Base-by-base conservation (phyloP, 2,888 invertebrate species). In the Torymus tubicola region DNA sequence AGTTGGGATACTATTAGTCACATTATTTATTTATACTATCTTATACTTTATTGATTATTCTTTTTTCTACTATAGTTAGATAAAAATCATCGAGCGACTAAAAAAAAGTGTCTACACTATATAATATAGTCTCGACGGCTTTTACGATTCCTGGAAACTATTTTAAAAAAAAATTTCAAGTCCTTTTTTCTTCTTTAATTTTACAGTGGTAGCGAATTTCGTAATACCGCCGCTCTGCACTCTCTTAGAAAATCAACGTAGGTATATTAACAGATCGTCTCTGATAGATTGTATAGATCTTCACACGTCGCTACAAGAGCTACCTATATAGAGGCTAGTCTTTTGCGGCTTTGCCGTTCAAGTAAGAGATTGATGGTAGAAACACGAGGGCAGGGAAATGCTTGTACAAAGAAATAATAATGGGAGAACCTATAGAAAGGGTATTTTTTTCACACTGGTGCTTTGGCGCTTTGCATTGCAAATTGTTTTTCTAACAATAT, bases 401-500 rank as follows among this genome's bases (percentile, higher is more conserved):
- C 64, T 55, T 64, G 16, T 16, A 42, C 50, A 12, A 69, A 24
- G 52, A 57, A 57, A n/a, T 57, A 55, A 14, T n/a, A 55, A 69
- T 18, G 16, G 14, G 14, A n/a, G 31, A 14, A 31, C 11, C 13
- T 64, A 31, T 64, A 31, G 16, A n/a, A 16, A n/a, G 42, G 50
- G 69, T 73, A 50, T 58, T 73, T 60, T 21, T 50, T 42, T 42
- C 42, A 58, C 71, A 18, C n/a, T 60, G 75, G 78, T 78, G 76
- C 75, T 79, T 81, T 79, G 53, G 55, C n/a, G 82, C 80, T 80
- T 80, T 64, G 80, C 70, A 73, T 80, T 70, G 80, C 65, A 89
- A 90, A 90, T 90, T 90, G 90, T 90, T 90, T 90, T 90, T 90
- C 90, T 90, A 90, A 90, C 90, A 90, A 88, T 87, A 50, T 67